Evolutionary conservation across 2,888 invertebrate genomes (phyloP).

Genomic region (Emesis castigata): DNA sequence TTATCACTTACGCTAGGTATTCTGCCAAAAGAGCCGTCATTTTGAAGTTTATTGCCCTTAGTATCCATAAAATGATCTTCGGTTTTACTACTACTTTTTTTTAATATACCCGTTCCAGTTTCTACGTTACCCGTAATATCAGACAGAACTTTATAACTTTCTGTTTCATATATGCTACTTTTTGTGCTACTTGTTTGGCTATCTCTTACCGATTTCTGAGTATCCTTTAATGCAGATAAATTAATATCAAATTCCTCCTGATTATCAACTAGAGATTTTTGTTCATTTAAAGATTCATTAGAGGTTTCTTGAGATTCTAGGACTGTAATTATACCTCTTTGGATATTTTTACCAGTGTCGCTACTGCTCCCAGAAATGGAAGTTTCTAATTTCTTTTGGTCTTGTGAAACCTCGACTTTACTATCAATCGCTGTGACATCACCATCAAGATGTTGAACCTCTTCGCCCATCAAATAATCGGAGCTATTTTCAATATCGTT

Average conservation of each 20-base stretch:
- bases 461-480: constrained; percentile 81
- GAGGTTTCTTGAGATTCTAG: constrained; percentile 73
- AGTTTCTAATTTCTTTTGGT: constrained; percentile 72
- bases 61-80: constrained; percentile 78
- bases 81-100: constrained; percentile 76
- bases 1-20: constrained; percentile 85
- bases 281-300: constrained; percentile 78
- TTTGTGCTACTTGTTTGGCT: constrained; percentile 80
- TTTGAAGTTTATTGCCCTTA: constrained; percentile 72
- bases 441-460: constrained; percentile 74
- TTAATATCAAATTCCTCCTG: constrained; percentile 77
- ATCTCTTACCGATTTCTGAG: constrained; percentile 78
- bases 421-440: constrained; percentile 70
- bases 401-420: constrained; percentile 71
- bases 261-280: constrained; percentile 77
- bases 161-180: constrained; percentile 85
- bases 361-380: constrained; percentile 76
- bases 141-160: constrained; percentile 86
- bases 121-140: constrained; percentile 79
- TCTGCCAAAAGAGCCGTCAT: constrained; percentile 79
- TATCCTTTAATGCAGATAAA: constrained; percentile 74
- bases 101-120: constrained; percentile 78
- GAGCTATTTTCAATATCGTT: constrained; percentile 75
- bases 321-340: constrained; percentile 77
- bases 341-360: constrained; percentile 76